phyloP scores from a whole-genome alignment of 2,113 vertebrate species.

The Caranx melampygus region DNA sequence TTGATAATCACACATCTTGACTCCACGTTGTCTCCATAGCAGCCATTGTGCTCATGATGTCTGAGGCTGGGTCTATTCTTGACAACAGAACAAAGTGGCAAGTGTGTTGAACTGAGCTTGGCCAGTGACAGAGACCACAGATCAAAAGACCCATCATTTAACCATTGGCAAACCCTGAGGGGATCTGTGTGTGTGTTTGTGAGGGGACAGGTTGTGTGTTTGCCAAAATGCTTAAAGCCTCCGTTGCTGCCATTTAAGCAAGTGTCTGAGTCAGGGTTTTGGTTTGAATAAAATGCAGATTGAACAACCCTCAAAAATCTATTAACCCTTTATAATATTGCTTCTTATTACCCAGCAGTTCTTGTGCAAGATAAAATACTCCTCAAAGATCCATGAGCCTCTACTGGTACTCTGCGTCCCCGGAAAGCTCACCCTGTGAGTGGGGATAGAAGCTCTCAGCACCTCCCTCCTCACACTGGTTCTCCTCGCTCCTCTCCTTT shows the following conservation, averaged over 20 bases:
- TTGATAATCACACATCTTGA: constrained; percentile 10
- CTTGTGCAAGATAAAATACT: background rate
- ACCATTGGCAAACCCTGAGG: constrained; percentile 34
- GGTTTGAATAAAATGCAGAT: constrained; percentile 21
- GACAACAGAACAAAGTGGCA: constrained; percentile 47
- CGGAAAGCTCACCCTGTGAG: constrained; percentile 8
- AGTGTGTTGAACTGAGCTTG: constrained; percentile 47
- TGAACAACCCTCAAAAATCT: constrained; percentile 1
- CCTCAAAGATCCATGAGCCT: constrained; percentile 23
- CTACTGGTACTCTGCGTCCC: constrained; percentile 24
- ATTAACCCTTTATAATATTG: constrained; percentile 8
- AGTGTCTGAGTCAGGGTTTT: background rate
- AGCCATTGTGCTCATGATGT: constrained; percentile 14
- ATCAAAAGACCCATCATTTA: constrained; percentile 56
- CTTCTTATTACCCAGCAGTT: background rate
- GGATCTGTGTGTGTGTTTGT: constrained; percentile 1
- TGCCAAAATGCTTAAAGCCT: constrained; percentile 17
- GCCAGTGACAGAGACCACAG: constrained; percentile 31
- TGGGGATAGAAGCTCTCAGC: constrained; percentile 45
- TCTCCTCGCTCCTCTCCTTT: constrained; percentile 17
- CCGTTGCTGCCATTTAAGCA: constrained; percentile 18
- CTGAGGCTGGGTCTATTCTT: constrained; percentile 27
- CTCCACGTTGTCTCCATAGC: constrained; percentile 3
- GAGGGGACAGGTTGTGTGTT: background rate
- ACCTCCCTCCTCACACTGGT: constrained; percentile 4